Conservation (phyloP, 2,113 vertebrate species). For the Cnemophilus loriae region DNA sequence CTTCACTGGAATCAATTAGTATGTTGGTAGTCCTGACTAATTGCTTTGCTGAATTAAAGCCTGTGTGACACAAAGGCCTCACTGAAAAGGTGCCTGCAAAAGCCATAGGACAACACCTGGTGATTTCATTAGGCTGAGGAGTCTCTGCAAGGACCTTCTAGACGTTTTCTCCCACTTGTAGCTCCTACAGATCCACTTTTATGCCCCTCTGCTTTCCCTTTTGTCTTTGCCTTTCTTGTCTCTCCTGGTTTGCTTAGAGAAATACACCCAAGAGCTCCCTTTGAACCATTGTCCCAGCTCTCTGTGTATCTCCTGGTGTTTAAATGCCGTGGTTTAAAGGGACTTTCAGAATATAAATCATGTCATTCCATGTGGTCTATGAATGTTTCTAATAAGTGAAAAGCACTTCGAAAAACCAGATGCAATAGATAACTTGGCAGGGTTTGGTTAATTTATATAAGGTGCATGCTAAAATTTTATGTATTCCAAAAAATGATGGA, state of each 20-base stretch:
- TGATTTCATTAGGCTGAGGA: not conserved
- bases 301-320: not conserved
- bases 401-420: not conserved
- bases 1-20: not conserved
- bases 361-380: not conserved
- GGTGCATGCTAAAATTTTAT: not conserved
- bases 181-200: not conserved
- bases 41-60: not conserved
- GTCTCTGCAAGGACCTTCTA: not conserved
- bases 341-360: not conserved
- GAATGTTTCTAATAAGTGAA: slow-evolving; percentile 4
- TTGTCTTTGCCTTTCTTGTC: not conserved
- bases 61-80: not conserved
- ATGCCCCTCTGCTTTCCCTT: not conserved
- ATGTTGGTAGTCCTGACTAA: not conserved
- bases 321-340: not conserved
- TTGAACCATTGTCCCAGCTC: not conserved
- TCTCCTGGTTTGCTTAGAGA: not conserved
- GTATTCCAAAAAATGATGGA: not conserved
- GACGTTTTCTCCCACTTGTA: not conserved
- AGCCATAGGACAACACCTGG: not conserved
- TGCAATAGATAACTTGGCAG: not conserved
- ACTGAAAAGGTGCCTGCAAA: not conserved
- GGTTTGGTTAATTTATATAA: not conserved
- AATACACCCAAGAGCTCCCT: not conserved